These are phyloP conservation scores for Xyliphius kryptos DNA, from an alignment of 2,113 vertebrate genomes.

Conservation along the genomic window DNA sequence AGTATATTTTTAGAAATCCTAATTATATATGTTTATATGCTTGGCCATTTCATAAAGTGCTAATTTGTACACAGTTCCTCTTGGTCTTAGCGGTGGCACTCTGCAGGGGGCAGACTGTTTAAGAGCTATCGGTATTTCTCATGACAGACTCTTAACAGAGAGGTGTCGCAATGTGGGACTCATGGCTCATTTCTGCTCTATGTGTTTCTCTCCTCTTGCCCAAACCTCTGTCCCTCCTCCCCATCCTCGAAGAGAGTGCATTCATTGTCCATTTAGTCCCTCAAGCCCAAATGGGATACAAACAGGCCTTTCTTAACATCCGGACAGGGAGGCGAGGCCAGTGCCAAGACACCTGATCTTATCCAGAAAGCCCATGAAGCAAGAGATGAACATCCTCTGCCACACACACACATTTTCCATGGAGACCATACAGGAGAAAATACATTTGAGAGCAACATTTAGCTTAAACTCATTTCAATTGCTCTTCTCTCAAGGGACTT, in stretches of 20 bases:
- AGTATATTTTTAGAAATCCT: no score
- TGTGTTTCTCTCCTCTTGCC: neutral
- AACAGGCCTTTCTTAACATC: slow-evolving; percentile 40
- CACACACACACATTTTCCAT: slow-evolving; percentile 4
- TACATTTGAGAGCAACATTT: slow-evolving; percentile 28
- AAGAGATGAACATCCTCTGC: slow-evolving; percentile 13
- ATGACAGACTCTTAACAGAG: neutral
- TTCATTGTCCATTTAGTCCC: slow-evolving; percentile 37
- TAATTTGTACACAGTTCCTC: no score
- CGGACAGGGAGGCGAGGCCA: slow-evolving; percentile 36
- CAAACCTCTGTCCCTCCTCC: slow-evolving; percentile 14
- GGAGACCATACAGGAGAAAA: slow-evolving; percentile 29
- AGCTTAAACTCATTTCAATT: slow-evolving; percentile 26
- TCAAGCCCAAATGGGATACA: slow-evolving; percentile 38
- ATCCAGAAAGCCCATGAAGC: slow-evolving; percentile 27
- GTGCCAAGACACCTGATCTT: slow-evolving; percentile 46
- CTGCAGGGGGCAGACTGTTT: neutral
- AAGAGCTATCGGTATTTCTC: slow-evolving; percentile 28
- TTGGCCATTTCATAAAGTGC: no score
- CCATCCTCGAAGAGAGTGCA: slow-evolving; percentile 37
- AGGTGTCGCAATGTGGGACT: slow-evolving; percentile 17
- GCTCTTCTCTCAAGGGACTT: slow-evolving; percentile 19
- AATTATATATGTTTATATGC: no score
- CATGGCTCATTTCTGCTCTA: slow-evolving; percentile 3
- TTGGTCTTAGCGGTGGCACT: neutral